Evolutionary conservation across 1,140 invertebrate species (phyloP), one percentile per base, ranked within the genome.

Genomic region (Lutraria rhynchaena): DNA sequence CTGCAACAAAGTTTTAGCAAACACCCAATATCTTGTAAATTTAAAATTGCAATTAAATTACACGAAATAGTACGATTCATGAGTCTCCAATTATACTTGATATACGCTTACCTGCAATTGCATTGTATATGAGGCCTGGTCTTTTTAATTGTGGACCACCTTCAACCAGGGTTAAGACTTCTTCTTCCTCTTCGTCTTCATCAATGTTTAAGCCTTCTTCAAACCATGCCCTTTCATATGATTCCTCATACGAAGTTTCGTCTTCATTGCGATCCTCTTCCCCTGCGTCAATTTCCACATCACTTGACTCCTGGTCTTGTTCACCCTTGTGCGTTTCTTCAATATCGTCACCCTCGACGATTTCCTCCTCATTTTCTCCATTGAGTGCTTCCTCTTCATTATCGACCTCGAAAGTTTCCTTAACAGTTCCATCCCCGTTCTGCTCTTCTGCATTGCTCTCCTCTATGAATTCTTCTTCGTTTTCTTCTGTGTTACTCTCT

Each of bases 351-450:
- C 63, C 5, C 33, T 61, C 74, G 31, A 7, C n/a, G 19, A 41
- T 51, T 51, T 55, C 44, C 19, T 78, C 60, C 13, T 67, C 53
- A 37, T 17, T 58, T 19, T 83, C 63, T 49, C 57, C 44, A 55
- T 33, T 82, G 4, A 75, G 60, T 57, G 15, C 53, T 37, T 82
- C 81, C 46, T 53, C 37, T 37, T 67, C 60, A 35, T 74, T 53
- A 53, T 76, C 71, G 55, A 24, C 22, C 53, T 69, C 53, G 29
- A 53, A 49, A 17, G 60, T 27, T 37, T 73, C 60, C 13, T 69
- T 27, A 51, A 61, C 49, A 57, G 29, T 27, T 35, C 63, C 65
- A 53, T 78, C 46, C 17, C 55, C 19, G 15, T 55, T 58, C 33
- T 71, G 24, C 41, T 33, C n/a, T 29, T 80, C 58, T 1, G 9